Evolutionary conservation across 2,113 vertebrate species (phyloP), one percentile per base, ranked within the genome.

Genomic region (Sinocyclocheilus rhinocerous): DNA sequence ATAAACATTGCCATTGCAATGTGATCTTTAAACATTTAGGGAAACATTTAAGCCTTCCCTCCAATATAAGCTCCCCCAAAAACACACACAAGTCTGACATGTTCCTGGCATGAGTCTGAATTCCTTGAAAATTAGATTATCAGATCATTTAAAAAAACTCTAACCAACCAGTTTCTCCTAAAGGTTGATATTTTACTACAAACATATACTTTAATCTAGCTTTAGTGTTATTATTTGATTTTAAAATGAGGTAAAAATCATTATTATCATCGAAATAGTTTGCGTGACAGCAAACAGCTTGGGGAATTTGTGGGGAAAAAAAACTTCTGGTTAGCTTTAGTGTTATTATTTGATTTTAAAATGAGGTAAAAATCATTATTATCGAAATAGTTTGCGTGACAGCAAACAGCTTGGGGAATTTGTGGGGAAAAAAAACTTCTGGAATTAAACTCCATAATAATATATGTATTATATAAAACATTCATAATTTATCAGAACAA

Each of bases 101-200:
- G 85, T 93, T 93, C 88, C 91, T 94, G 93, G 92, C 93, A 91
- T 90, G 87, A 84, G 75, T 84, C 79, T 87, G 85, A 86, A 94
- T 93, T 93, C 92, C 93, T 89, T 39, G 88, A 85, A 86, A 87
- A 90, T 93, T 90, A 93, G 84, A 85, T 90, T 90, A 69, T 69
- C 15, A 18, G 26, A 94, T 88, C 63, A 61, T 79, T 89, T 87
- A n/a, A n/a, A n/a, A n/a, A 90, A 92, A 86, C 84, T 88, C 83
- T 78, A 84, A 26, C 77, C 36, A 67, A 61, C 4, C 16, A 67
- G 29, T 80, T 83, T 77, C 22, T 67, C 15, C 16, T 16, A 36
- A 59, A 78, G 16, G 18, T 36, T 77, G 26, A 20, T 50, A 76
- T 81, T 55, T 80, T 55, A 48, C 7, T 18, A 69, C 4, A 20